Percentiles rank a stretch among this genome's conserved stretches.
phyloP scores from a whole-genome alignment of 2,113 vertebrate species.

The Melanotaenia duboulayi region DNA sequence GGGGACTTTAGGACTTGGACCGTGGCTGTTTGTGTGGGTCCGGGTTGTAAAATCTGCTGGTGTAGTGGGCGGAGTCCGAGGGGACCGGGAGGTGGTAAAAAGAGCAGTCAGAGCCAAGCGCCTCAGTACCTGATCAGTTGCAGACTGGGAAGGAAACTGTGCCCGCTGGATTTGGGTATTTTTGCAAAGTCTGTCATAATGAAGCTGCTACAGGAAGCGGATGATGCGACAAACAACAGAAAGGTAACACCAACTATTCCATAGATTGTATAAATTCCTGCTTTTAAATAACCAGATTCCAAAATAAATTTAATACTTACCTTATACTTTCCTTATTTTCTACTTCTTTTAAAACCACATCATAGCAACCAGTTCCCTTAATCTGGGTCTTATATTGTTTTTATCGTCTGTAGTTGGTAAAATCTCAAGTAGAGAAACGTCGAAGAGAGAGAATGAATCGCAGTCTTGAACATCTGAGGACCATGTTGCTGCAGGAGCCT shows the following conservation, averaged over 20 bases:
- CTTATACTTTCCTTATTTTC: no score
- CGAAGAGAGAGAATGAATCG: constrained; percentile 87
- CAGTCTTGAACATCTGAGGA: constrained; percentile 84
- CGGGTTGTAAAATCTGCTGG: not conserved
- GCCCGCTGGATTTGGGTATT: not conserved
- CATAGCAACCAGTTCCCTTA: not conserved
- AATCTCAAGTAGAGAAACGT: constrained; percentile 87
- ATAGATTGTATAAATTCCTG: no score
- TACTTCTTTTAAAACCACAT: not conserved
- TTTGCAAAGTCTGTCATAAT: constrained; percentile 19
- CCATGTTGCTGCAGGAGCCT: constrained; percentile 80
- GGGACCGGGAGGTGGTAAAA: not conserved
- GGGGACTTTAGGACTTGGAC: not conserved
- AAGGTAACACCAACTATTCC: constrained; percentile 59
- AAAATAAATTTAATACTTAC: no score
- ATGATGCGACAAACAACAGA: constrained; percentile 52
- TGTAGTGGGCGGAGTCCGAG: constrained; percentile 27
- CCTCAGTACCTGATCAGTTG: not conserved
- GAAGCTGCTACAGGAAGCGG: constrained; percentile 44
- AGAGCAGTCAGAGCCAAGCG: rapidly evolving
- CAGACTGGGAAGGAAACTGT: not conserved
- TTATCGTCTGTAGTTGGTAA: constrained; percentile 77
- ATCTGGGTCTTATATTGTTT: not conserved
- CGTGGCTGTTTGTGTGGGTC: not conserved
- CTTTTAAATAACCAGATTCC: no score